Evolutionary conservation across 2,888 invertebrate genomes (phyloP).

Genomic region (Cephus rjabovi): DNA sequence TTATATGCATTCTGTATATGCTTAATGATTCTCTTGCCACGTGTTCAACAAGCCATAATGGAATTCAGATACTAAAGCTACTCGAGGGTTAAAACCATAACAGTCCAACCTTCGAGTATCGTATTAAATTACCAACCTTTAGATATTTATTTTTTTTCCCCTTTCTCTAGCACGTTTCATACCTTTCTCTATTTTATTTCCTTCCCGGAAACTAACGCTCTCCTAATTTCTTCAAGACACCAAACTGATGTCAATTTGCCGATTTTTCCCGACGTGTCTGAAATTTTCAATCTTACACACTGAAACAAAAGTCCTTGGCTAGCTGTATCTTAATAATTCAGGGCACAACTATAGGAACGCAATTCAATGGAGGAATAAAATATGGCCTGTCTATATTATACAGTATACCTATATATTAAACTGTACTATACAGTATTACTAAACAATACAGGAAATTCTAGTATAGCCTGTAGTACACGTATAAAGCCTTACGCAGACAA

Average conservation of each 20-base stretch:
- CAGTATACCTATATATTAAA: not conserved
- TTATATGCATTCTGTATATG: not conserved
- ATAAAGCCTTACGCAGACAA: not conserved
- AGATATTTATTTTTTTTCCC: not conserved
- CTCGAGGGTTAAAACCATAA: not conserved
- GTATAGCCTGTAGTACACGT: not conserved
- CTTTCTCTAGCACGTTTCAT: not conserved
- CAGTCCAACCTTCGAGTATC: not conserved
- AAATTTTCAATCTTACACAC: not conserved
- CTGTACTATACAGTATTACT: not conserved
- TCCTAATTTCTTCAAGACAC: not conserved
- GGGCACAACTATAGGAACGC: not conserved
- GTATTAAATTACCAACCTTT: not conserved
- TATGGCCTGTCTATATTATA: not conserved
- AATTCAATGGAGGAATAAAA: not conserved
- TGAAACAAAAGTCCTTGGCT: not conserved
- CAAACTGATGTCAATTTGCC: not conserved
- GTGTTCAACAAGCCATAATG: not conserved
- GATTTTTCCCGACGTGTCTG: not conserved
- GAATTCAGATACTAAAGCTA: not conserved
- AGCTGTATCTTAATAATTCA: not conserved
- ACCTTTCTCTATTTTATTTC: not conserved
- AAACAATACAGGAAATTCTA: not conserved
- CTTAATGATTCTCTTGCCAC: not conserved
- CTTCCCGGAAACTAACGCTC: not conserved